Percentiles rank a stretch among this genome's conserved stretches.
phyloP scores from a whole-genome alignment of 2,888 invertebrate species.

The Pheosia gnoma region DNA sequence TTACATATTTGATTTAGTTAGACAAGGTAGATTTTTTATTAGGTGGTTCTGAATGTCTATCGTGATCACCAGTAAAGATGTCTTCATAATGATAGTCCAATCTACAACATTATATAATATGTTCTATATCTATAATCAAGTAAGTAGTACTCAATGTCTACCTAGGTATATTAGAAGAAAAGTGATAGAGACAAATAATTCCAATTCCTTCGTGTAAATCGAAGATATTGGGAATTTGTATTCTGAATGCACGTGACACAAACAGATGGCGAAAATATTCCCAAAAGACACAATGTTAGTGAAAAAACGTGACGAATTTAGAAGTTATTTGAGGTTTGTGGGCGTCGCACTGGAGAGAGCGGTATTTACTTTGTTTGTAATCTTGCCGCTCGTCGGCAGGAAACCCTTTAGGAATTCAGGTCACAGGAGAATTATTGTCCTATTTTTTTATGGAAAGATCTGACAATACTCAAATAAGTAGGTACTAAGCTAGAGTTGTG shows the following conservation, averaged over 20 bases:
- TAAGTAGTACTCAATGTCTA: no score
- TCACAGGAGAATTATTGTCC: not conserved
- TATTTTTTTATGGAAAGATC: not conserved
- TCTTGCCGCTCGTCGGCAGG: slow-evolving; percentile 4
- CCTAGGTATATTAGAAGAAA: no score
- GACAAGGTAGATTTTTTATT: no score
- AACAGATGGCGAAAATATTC: slow-evolving; percentile 30
- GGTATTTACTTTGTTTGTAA: slow-evolving; percentile 20
- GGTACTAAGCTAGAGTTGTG: not conserved
- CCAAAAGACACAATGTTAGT: slow-evolving; percentile 18
- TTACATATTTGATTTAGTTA: no score
- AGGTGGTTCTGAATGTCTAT: no score
- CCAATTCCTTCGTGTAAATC: not conserved
- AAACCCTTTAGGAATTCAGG: not conserved
- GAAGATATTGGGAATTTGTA: slow-evolving; percentile 12
- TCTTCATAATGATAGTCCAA: no score
- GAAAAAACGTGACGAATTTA: slow-evolving; percentile 29
- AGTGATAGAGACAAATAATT: not conserved
- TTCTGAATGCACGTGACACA: slow-evolving; percentile 11
- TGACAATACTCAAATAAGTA: not conserved
- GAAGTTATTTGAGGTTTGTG: slow-evolving; percentile 17
- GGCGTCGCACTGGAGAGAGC: slow-evolving; percentile 3
- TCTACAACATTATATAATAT: no score
- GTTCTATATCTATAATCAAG: no score
- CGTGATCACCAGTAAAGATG: no score